Evolutionary conservation across 2,797 vertebrate genomes (phyloP).

Genomic region (Cynodonichthys magdalenae): DNA sequence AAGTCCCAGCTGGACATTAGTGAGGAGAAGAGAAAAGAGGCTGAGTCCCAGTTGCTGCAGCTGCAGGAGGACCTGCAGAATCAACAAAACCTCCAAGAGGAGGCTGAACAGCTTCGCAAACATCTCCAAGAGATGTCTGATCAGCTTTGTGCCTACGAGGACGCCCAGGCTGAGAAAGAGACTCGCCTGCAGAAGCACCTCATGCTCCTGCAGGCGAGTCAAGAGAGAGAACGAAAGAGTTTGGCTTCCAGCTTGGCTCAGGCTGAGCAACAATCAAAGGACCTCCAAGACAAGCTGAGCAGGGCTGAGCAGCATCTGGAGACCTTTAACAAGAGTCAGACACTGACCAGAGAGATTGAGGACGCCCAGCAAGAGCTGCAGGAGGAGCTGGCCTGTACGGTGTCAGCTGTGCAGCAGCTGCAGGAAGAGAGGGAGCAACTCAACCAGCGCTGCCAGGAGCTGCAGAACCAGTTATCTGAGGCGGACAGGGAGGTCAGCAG

Average conservation of each 20-base stretch:
- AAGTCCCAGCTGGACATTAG: constrained; percentile 84
- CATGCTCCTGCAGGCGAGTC: constrained; percentile 87
- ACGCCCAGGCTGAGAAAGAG: constrained; percentile 86
- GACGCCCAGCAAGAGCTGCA: constrained; percentile 86
- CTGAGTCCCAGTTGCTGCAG: constrained; percentile 75
- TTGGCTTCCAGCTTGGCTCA: constrained; percentile 84
- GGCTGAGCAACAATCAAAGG: constrained; percentile 83
- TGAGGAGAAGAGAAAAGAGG: constrained; percentile 82
- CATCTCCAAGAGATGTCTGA: constrained; percentile 80
- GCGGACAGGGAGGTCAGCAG: constrained; percentile 81
- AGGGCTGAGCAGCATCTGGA: constrained; percentile 82
- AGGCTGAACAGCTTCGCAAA: constrained; percentile 80
- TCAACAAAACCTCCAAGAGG: constrained; percentile 78
- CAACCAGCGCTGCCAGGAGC: constrained; percentile 83
- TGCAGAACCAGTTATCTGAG: constrained; percentile 84
- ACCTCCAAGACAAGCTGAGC: constrained; percentile 86
- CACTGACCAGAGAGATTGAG: constrained; percentile 74
- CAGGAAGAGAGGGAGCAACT: constrained; percentile 84
- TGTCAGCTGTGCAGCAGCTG: constrained; percentile 82
- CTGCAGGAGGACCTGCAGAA: constrained; percentile 73
- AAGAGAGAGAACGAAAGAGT: constrained; percentile 88
- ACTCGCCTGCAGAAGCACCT: constrained; percentile 88
- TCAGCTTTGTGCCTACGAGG: constrained; percentile 83
- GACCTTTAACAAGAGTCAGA: constrained; percentile 75
- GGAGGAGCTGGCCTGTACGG: constrained; percentile 82